Base-by-base conservation (phyloP, 2,888 invertebrate genomes). In the Agriopis leucophaearia region DNA sequence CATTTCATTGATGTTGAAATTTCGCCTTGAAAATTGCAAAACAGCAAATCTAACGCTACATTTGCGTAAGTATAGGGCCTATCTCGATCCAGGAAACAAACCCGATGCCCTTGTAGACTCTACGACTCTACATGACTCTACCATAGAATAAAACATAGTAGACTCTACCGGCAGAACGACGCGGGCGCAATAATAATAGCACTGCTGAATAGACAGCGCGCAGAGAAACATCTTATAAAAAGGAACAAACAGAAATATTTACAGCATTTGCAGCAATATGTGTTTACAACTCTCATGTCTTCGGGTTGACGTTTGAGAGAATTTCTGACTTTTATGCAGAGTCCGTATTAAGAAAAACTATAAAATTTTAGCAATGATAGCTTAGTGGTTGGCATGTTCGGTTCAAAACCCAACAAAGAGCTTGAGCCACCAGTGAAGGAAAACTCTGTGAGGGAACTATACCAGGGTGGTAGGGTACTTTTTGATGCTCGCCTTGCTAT, bases 61-160 rank as follows among this genome's bases (percentile, higher is more conserved):
- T 66, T 62, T 45, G 68, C 62, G 71, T 74, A 79, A 82, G 80
- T 75, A 78, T 83, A 81, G 81, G 85, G 79, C 81, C 83, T 81
- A 82, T 81, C 76, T 81, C 64, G 48, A 84, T 83, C 78, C 91
- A 92, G 92, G 92, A 92, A 92, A 84, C 83, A 78, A 84, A 92
- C 82, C 79, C 81, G 91, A 74, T 81, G 92, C 91, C 92, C 92
- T 92, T 91, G 92, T 84, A 77, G 54, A 35, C 48, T 67, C 63
- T 45, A 60, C 51, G n/a, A 45, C 62, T 63, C 62, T 54, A 52
- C 38, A 55, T 55, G 63, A 55, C 58, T 59, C 42, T 55, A 56
- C 57, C 18, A 38, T n/a, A 48, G 47, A 48, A 38, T 58, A 58
- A 0, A 15, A 0, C 13, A 16, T 48, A 58, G 48, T 45, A 5